phyloP scores from a whole-genome alignment of 2,797 vertebrate genomes.

The Carapus acus region DNA sequence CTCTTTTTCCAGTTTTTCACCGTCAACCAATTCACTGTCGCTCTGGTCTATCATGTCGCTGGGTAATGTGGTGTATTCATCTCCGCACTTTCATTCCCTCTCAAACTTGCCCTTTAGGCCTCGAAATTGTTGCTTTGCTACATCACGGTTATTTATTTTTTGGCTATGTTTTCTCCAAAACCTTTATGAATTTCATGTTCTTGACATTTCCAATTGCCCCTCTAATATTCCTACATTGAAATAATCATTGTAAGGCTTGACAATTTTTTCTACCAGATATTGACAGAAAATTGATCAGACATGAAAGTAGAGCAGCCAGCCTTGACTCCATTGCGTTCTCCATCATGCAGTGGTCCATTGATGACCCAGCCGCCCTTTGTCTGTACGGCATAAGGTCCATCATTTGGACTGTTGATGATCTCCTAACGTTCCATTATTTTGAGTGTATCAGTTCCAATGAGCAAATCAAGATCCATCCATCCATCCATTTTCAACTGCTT shows the following conservation, averaged over 20 bases:
- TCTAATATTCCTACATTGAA: slow-evolving; percentile 1
- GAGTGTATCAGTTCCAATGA: slow-evolving; percentile 10
- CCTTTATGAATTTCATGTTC: slow-evolving; percentile 11
- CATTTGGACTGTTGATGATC: slow-evolving; percentile 1
- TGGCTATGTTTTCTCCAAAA: slow-evolving; percentile 1
- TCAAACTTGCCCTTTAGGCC: slow-evolving; percentile 3
- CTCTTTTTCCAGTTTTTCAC: no score
- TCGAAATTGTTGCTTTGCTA: not conserved
- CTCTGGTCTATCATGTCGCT: not conserved
- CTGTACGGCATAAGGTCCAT: not conserved
- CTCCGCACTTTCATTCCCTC: not conserved
- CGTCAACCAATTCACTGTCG: not conserved
- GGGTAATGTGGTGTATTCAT: not conserved
- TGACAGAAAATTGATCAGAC: not conserved
- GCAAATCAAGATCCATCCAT: no score
- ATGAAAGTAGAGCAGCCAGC: slow-evolving; percentile 15
- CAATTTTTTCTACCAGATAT: not conserved
- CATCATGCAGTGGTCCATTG: slow-evolving; percentile 14
- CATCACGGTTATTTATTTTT: not conserved
- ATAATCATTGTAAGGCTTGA: slow-evolving; percentile 1
- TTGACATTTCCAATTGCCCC: slow-evolving; percentile 9
- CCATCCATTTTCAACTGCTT: no score
- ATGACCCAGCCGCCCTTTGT: slow-evolving; percentile 12
- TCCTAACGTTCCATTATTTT: slow-evolving; percentile 13
- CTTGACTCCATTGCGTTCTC: slow-evolving; percentile 1